Conservation (phyloP, 2,888 invertebrate species). For the Strigamia crassipes region DNA sequence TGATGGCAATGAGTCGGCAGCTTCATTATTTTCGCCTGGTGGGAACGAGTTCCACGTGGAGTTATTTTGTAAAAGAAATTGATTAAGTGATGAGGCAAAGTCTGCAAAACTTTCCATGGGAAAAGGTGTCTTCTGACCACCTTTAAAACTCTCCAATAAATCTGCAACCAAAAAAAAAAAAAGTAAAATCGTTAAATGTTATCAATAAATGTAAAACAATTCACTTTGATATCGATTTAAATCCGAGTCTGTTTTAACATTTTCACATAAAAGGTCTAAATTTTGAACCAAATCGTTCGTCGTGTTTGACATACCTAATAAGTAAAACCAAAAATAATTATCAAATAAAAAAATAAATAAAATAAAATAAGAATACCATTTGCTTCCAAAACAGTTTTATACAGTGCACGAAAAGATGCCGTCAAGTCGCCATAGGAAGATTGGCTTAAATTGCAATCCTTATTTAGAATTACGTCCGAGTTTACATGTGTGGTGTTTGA, state of each 20-base stretch:
- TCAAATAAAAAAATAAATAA: background rate
- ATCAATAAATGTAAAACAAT: background rate
- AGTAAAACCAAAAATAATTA: background rate
- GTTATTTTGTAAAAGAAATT: conserved; percentile 46
- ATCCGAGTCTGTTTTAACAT: conserved; percentile 17
- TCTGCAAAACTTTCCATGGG: conserved; percentile 45
- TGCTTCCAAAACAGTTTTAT: conserved; percentile 43
- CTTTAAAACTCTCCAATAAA: conserved; percentile 46
- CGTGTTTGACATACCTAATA: conserved; percentile 25
- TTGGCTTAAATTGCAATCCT: conserved; percentile 39
- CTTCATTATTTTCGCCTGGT: conserved; percentile 17
- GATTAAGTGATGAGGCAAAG: conserved; percentile 47
- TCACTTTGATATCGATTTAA: conserved; percentile 25
- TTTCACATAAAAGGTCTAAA: conserved; percentile 17
- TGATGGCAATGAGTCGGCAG: background rate
- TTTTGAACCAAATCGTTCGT: conserved; percentile 24
- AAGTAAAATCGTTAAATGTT: background rate
- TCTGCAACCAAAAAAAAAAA: conserved; percentile 1
- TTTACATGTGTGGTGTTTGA: background rate
- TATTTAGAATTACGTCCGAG: background rate
- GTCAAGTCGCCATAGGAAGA: conserved; percentile 44
- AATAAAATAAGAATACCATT: conserved; percentile 23
- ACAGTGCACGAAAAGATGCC: conserved; percentile 41
- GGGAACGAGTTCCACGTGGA: conserved; percentile 38
- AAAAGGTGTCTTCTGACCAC: conserved; percentile 33